Conservation (phyloP, 2,888 invertebrate species). For the Chironomus tentans region DNA sequence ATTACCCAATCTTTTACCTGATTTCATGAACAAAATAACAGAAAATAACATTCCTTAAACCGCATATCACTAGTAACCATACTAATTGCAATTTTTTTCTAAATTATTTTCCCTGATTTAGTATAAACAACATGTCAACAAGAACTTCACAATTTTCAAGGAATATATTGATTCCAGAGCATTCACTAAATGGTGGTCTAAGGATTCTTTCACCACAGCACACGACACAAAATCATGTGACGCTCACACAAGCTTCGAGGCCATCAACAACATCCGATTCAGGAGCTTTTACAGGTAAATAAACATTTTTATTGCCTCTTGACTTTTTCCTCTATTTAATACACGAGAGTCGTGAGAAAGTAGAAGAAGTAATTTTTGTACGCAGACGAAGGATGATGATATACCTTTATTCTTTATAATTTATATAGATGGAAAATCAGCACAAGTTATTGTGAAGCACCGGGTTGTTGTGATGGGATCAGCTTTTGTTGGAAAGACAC, state of each 20-base stretch:
- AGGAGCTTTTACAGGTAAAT: constrained; percentile 15
- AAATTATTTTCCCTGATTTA: too few relatives aligned
- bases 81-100: too few relatives aligned
- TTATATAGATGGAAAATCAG: neutral
- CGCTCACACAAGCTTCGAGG: constrained; percentile 14
- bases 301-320: neutral
- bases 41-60: too few relatives aligned
- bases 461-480: constrained; percentile 42
- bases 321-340: neutral
- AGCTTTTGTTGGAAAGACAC: constrained; percentile 52
- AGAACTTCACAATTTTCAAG: neutral
- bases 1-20: too few relatives aligned
- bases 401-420: too few relatives aligned
- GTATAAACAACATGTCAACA: neutral
- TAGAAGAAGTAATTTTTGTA: too few relatives aligned
- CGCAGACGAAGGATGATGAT: too few relatives aligned
- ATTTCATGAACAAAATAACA: too few relatives aligned
- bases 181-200: neutral
- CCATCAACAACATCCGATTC: constrained; percentile 19
- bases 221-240: constrained; percentile 3
- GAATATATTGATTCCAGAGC: neutral
- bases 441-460: constrained; percentile 31
- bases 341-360: neutral
- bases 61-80: too few relatives aligned
- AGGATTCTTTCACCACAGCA: neutral